A percentile compares a stretch with the other conserved stretches of the same genome.
phyloP scores from a whole-genome alignment of 2,888 invertebrate species.

The Fabriciana adippe region DNA sequence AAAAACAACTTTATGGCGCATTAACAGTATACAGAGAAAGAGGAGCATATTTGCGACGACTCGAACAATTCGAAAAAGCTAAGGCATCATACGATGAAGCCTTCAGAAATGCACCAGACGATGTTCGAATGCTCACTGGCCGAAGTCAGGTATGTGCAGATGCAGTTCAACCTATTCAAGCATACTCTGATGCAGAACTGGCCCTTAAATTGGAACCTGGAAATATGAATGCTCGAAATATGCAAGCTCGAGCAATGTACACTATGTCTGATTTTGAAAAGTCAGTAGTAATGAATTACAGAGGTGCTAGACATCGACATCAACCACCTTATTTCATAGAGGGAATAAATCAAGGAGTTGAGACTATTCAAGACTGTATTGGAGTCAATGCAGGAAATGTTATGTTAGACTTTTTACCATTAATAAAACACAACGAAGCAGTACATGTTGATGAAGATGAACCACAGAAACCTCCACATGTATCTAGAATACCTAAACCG shows the following conservation, averaged over 20 bases:
- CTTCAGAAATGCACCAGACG: constrained; percentile 58
- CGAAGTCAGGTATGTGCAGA: constrained; percentile 73
- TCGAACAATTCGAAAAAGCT: constrained; percentile 74
- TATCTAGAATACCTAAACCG: constrained; percentile 66
- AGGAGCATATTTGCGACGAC: constrained; percentile 67
- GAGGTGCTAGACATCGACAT: constrained; percentile 60
- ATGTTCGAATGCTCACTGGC: constrained; percentile 67
- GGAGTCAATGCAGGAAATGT: constrained; percentile 72
- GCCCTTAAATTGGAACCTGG: constrained; percentile 68
- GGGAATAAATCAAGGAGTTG: constrained; percentile 73
- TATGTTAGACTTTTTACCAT: constrained; percentile 69
- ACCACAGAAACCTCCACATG: constrained; percentile 54
- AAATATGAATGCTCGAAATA: constrained; percentile 71
- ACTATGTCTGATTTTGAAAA: constrained; percentile 75
- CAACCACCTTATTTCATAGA: constrained; percentile 74
- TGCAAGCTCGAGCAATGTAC: constrained; percentile 75
- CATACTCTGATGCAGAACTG: constrained; percentile 69
- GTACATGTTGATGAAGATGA: constrained; percentile 51
- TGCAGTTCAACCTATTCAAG: constrained; percentile 69
- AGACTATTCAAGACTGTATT: constrained; percentile 75
- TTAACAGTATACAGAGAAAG: constrained; percentile 73
- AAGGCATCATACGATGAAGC: constrained; percentile 73
- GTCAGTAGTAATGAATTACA: constrained; percentile 72
- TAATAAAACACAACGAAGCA: constrained; percentile 68
- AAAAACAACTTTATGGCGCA: constrained; percentile 66